These are phyloP conservation scores for Ceratosolen solmsi DNA, from an alignment of 1,140 invertebrate genomes.

Conservation along the genomic window DNA sequence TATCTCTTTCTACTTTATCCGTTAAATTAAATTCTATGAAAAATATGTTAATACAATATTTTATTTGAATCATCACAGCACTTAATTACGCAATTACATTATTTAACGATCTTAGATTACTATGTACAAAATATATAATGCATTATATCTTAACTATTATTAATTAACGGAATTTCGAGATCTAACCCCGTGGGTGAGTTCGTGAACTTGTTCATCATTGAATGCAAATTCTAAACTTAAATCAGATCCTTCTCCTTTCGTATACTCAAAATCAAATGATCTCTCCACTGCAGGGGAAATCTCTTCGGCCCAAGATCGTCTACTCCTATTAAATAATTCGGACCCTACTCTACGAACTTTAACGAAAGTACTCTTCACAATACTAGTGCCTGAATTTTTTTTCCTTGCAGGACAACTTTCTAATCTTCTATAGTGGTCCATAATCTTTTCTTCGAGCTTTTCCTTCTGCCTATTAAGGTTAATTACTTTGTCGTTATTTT, in stretches of 20 bases:
- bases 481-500: slow-evolving; percentile 15
- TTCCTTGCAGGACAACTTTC: neutral
- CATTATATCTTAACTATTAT: neutral
- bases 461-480: slow-evolving; percentile 33
- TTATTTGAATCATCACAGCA: too few species aligned
- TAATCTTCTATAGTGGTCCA: slow-evolving; percentile 27
- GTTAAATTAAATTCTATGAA: too few species aligned
- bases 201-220: neutral
- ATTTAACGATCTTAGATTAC: too few species aligned
- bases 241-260: neutral
- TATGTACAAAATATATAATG: too few species aligned
- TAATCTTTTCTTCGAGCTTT: slow-evolving; percentile 47
- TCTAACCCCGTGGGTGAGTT: neutral
- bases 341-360: slow-evolving; percentile 24
- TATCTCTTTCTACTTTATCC: too few species aligned
- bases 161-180: slow-evolving; percentile 27
- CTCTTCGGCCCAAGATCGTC: slow-evolving; percentile 4
- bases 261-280: slow-evolving; percentile 26
- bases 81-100: too few species aligned
- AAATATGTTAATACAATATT: too few species aligned
- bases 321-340: neutral
- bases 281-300: neutral
- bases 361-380: slow-evolving; percentile 29
- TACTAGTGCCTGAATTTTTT: neutral
- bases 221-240: neutral